These are phyloP conservation scores for Mormyrus proboscirostris DNA, from an alignment of 2,797 vertebrate genomes.

Conservation along the genomic window DNA sequence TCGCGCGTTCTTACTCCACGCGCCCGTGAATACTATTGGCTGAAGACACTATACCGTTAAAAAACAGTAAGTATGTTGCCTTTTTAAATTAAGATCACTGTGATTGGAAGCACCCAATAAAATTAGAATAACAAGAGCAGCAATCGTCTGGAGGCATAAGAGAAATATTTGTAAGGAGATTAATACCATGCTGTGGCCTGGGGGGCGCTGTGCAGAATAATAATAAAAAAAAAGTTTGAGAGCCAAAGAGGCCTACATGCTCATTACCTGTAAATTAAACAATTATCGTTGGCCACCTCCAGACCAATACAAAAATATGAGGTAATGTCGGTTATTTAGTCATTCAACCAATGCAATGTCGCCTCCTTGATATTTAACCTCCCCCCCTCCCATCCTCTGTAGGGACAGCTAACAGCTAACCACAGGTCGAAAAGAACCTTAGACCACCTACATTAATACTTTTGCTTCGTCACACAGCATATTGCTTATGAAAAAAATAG, in stretches of 20 bases:
- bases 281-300: not conserved
- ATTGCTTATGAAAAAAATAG: not conserved
- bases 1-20: not conserved
- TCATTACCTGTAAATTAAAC: slow-evolving; percentile 17
- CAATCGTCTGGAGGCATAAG: not conserved
- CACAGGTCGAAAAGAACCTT: not conserved
- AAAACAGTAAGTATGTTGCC: not conserved
- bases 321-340: not conserved
- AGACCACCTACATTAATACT: not conserved
- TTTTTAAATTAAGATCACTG: not conserved
- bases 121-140: not conserved
- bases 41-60: not conserved
- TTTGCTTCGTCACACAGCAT: not conserved
- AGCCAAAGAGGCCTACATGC: slow-evolving; percentile 11
- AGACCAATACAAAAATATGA: not conserved
- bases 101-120: not conserved
- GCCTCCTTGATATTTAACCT: not conserved
- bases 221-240: not conserved
- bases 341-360: not conserved
- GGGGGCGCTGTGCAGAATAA: slow-evolving; percentile 25
- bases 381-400: not conserved
- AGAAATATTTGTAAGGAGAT: not conserved
- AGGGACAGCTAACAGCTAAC: not conserved
- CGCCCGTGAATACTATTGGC: not conserved
- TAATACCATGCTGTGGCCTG: slow-evolving; percentile 6